Percentiles rank a stretch among this genome's conserved stretches.
phyloP scores from a whole-genome alignment of 2,797 vertebrate species.

The Pempheris klunzingeri region DNA sequence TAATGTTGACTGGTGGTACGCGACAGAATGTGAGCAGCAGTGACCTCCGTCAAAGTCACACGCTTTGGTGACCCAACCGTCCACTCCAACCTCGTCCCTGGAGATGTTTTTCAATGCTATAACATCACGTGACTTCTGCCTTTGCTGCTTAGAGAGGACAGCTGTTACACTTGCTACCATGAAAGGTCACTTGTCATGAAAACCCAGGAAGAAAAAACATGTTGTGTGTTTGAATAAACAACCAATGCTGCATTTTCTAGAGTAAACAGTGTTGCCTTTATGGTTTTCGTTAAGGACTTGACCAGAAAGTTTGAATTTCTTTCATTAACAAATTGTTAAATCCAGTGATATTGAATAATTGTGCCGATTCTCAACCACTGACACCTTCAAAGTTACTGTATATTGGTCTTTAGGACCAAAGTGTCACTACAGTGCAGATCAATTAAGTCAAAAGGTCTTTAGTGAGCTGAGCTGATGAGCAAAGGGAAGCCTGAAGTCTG shows the following conservation, averaged over 20 bases:
- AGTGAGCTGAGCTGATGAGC: conserved; percentile 44
- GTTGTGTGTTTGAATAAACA: too few species aligned
- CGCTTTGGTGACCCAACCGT: neutral
- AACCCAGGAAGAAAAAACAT: too few species aligned
- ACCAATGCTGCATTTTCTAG: too few species aligned
- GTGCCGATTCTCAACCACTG: too few species aligned
- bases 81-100: neutral
- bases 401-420: conserved; percentile 12
- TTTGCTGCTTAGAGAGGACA: neutral
- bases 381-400: neutral
- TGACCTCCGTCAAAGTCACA: conserved; percentile 13
- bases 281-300: too few species aligned
- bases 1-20: neutral
- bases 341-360: rapidly evolving
- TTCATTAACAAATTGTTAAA: neutral
- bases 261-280: neutral
- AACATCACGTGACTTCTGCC: neutral
- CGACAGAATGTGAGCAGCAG: neutral
- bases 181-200: neutral
- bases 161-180: neutral
- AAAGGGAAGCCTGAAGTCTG: conserved; percentile 55
- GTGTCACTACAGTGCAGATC: conserved; percentile 43
- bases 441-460: conserved; percentile 59
- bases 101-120: neutral
- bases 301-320: neutral